A percentile compares a stretch with the other conserved stretches of the same genome.
Conservation (phyloP, 1,140 invertebrate genomes). For the Polyergus mexicanus region DNA sequence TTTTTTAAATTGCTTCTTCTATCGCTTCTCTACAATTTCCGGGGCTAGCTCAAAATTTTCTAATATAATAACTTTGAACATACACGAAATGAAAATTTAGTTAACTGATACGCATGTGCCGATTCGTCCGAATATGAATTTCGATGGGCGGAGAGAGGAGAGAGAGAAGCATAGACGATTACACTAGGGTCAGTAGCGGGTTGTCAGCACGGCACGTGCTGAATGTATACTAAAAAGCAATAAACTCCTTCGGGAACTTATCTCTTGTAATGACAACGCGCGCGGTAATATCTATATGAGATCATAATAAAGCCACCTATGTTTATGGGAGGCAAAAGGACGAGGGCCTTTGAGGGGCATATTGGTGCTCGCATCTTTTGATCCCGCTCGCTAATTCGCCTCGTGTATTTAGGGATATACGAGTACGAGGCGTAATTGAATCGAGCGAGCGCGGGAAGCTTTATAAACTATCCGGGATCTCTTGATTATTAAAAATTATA, state of each 20-base stretch:
- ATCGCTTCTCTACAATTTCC: not conserved
- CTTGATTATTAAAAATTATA: slow-evolving; percentile 28
- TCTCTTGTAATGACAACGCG: slow-evolving; percentile 74
- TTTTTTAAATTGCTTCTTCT: not conserved
- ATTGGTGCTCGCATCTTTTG: slow-evolving; percentile 54
- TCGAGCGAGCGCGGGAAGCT: slow-evolving; percentile 18
- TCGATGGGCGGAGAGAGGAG: not conserved
- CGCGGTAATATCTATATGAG: slow-evolving; percentile 80
- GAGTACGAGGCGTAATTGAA: slow-evolving; percentile 44
- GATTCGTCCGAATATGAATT: slow-evolving; percentile 21
- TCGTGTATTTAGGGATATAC: slow-evolving; percentile 52
- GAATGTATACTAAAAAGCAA: slow-evolving; percentile 82
- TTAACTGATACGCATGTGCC: not conserved
- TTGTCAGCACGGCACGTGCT: slow-evolving; percentile 81
- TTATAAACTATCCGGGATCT: slow-evolving; percentile 20
- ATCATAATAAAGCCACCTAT: slow-evolving; percentile 81
- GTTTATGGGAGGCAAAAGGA: slow-evolving; percentile 28
- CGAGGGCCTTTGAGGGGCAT: slow-evolving; percentile 49
- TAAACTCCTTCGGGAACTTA: slow-evolving; percentile 78
- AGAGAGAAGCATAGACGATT: slow-evolving; percentile 34
- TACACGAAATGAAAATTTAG: not conserved
- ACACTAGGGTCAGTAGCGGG: slow-evolving; percentile 55
- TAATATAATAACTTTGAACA: not conserved
- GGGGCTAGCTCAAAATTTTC: not conserved
- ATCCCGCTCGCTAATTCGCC: slow-evolving; percentile 57